Evolutionary conservation across 2,113 vertebrate species (phyloP).

Genomic region (Anolis sagrei): DNA sequence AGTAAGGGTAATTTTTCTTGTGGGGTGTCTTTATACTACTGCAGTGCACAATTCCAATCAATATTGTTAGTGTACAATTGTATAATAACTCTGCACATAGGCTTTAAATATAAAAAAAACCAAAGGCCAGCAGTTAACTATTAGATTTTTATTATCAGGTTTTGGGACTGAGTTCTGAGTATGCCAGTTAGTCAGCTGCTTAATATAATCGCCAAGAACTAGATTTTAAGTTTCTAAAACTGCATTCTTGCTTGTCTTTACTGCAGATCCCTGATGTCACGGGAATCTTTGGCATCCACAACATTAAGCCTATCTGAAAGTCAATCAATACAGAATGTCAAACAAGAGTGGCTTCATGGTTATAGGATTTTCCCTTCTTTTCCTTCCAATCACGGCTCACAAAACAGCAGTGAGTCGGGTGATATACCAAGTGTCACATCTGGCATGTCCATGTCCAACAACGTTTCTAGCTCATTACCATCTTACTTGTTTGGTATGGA

Average conservation of each 20-base stretch:
- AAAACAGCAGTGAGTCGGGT: constrained; percentile 77
- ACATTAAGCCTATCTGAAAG: constrained; percentile 87
- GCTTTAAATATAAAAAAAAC: not conserved
- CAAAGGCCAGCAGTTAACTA: not conserved
- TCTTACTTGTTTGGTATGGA: constrained; percentile 86
- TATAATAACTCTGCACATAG: not conserved
- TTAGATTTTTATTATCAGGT: not conserved
- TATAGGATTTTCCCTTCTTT: constrained; percentile 82
- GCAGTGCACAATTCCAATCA: not conserved
- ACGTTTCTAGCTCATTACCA: constrained; percentile 81
- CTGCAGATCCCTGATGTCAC: constrained; percentile 86
- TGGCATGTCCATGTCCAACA: constrained; percentile 78
- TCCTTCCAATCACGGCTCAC: constrained; percentile 72
- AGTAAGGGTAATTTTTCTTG: not conserved
- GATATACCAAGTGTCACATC: constrained; percentile 77
- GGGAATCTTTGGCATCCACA: constrained; percentile 86
- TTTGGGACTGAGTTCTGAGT: not conserved
- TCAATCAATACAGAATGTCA: constrained; percentile 83
- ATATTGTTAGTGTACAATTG: not conserved
- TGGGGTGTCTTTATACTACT: not conserved
- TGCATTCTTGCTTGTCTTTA: constrained; percentile 48
- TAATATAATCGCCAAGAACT: not conserved
- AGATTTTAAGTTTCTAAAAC: constrained; percentile 20
- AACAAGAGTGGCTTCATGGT: constrained; percentile 86
- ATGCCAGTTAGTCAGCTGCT: not conserved